phyloP scores from a whole-genome alignment of 2,888 invertebrate species.

The Isoperla grammatica region DNA sequence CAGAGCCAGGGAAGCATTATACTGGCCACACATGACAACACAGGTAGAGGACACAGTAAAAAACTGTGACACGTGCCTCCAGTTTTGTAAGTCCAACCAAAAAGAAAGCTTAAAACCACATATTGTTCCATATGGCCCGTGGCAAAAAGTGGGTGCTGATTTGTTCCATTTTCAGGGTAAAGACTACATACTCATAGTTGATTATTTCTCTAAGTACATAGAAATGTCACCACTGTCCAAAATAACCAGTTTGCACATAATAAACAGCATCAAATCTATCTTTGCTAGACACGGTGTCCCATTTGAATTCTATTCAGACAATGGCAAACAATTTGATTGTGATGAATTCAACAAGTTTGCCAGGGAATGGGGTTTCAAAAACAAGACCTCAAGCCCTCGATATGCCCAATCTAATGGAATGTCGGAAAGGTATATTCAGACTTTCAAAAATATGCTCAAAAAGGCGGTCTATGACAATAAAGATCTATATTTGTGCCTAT shows the following conservation, averaged over 20 bases:
- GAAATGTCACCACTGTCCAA: background rate
- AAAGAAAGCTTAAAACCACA: background rate
- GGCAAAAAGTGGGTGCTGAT: slow-evolving; percentile 6
- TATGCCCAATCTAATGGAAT: slow-evolving; percentile 20
- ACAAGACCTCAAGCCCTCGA: slow-evolving; percentile 19
- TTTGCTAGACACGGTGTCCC: background rate
- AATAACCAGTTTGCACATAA: background rate
- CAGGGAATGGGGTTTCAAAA: slow-evolving; percentile 25
- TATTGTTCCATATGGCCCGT: background rate
- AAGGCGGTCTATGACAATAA: background rate
- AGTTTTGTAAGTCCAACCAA: background rate
- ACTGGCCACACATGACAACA: background rate
- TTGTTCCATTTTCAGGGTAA: background rate
- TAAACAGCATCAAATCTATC: background rate
- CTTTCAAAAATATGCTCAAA: slow-evolving; percentile 24
- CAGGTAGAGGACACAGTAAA: background rate
- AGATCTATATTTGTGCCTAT: slow-evolving; percentile 8
- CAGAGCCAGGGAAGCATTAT: background rate
- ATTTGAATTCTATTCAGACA: slow-evolving; percentile 3
- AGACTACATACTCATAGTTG: background rate
- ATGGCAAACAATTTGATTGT: slow-evolving; percentile 5
- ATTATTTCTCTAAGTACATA: background rate
- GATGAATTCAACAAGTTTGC: slow-evolving; percentile 23
- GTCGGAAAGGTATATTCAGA: slow-evolving; percentile 24
- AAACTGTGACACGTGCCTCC: slow-evolving; percentile 2